phyloP scores from a whole-genome alignment of 2,113 vertebrate species.

The Bubo scandiacus region DNA sequence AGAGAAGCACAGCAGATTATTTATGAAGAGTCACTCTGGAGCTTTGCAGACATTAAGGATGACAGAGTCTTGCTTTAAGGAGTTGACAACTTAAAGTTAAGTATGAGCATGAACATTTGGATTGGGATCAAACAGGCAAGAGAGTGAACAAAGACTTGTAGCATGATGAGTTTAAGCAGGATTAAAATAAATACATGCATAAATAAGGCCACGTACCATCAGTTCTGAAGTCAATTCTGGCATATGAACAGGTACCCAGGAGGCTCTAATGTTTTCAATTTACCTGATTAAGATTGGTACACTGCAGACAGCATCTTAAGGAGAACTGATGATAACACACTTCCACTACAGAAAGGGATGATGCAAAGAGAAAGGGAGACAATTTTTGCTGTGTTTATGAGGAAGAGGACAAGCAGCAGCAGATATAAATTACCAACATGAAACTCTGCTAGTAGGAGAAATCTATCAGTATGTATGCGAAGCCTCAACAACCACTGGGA shows the following conservation, averaged over 20 bases:
- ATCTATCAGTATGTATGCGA: not conserved
- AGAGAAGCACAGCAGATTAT: not conserved
- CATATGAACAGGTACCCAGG: not conserved
- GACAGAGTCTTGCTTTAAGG: conserved; percentile 26
- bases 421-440: not conserved
- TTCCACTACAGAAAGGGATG: not conserved
- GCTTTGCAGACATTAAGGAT: not conserved
- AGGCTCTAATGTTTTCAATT: not conserved
- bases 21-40: not conserved
- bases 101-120: not conserved
- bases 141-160: conserved; percentile 10
- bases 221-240: not conserved
- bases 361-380: not conserved
- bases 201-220: not conserved
- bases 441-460: not conserved
- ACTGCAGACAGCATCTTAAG: not conserved
- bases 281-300: not conserved
- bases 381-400: not conserved
- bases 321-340: not conserved
- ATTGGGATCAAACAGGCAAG: conserved; percentile 34
- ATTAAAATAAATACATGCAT: conserved; percentile 53
- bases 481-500: not conserved
- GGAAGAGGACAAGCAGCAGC: not conserved
- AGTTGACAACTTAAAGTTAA: not conserved
- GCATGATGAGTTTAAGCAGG: conserved; percentile 21